Percentiles rank a stretch among this genome's conserved stretches.
Evolutionary conservation across 1,140 invertebrate species (phyloP).

Genomic region (Sarcophaga bullata): DNA sequence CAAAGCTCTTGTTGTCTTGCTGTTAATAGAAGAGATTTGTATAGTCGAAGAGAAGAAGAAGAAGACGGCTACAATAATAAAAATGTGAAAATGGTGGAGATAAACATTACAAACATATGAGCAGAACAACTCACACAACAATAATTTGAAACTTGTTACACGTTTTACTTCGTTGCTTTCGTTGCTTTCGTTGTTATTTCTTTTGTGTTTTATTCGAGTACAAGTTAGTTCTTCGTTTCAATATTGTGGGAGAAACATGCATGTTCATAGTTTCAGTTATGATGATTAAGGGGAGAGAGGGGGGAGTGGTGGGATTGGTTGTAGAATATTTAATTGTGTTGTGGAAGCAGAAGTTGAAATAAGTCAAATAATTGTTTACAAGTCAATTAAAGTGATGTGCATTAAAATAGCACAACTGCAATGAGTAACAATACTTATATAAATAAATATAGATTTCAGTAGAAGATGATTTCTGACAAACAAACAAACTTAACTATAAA

Average conservation of each 20-base stretch:
- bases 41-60: neutral
- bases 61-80: neutral
- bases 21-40: neutral
- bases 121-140: too few species aligned
- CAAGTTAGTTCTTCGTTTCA: neutral
- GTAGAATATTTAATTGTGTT: neutral
- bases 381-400: neutral
- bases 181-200: conserved; percentile 9
- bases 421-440: too few species aligned
- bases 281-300: too few species aligned
- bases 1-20: neutral
- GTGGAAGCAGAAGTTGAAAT: neutral
- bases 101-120: neutral
- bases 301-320: too few species aligned
- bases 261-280: too few species aligned
- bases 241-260: too few species aligned
- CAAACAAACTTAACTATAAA: too few species aligned
- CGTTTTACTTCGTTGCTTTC: neutral
- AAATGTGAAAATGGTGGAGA: neutral
- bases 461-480: too few species aligned
- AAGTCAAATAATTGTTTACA: neutral
- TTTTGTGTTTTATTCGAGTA: neutral
- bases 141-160: conserved; percentile 9
- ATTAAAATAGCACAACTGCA: neutral
- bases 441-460: too few species aligned